Percentiles rank a stretch among this genome's conserved stretches.
These are phyloP conservation scores for Watsonalla binaria DNA, from an alignment of 2,888 invertebrate genomes.

Conservation along the genomic window DNA sequence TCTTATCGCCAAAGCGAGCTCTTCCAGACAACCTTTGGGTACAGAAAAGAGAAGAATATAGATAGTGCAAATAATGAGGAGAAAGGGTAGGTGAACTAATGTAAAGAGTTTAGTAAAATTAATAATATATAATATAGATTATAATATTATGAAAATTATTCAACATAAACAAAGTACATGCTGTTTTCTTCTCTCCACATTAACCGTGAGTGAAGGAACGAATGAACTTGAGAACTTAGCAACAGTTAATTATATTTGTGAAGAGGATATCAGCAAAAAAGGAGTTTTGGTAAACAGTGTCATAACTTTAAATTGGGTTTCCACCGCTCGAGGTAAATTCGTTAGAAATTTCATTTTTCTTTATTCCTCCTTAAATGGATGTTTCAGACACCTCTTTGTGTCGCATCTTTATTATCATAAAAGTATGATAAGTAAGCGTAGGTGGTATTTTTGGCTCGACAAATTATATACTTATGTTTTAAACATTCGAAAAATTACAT, in stretches of 20 bases:
- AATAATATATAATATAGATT: too few species aligned
- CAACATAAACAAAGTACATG: conserved; percentile 9
- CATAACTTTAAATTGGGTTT: conserved; percentile 23
- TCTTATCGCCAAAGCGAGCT: too few species aligned
- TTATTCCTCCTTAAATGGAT: conserved; percentile 28
- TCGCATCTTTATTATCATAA: not conserved
- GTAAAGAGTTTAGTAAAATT: too few species aligned
- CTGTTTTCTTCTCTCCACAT: not conserved
- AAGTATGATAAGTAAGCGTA: not conserved
- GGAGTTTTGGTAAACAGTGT: conserved; percentile 34
- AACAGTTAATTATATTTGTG: conserved; percentile 47
- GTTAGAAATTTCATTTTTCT: conserved; percentile 36
- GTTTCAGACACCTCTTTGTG: conserved; percentile 7
- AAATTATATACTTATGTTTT: too few species aligned
- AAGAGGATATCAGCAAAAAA: conserved; percentile 49
- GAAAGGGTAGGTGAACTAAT: too few species aligned
- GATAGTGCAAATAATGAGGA: too few species aligned
- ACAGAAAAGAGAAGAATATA: too few species aligned
- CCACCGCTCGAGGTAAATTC: conserved; percentile 20
- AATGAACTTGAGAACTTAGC: conserved; percentile 29
- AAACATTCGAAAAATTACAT: not conserved
- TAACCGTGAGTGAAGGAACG: not conserved
- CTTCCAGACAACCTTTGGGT: too few species aligned
- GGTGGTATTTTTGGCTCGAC: too few species aligned
- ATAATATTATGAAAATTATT: conserved; percentile 2